Evolutionary conservation across 2,888 invertebrate species (phyloP).

Genomic region (Electrophaes corylata): DNA sequence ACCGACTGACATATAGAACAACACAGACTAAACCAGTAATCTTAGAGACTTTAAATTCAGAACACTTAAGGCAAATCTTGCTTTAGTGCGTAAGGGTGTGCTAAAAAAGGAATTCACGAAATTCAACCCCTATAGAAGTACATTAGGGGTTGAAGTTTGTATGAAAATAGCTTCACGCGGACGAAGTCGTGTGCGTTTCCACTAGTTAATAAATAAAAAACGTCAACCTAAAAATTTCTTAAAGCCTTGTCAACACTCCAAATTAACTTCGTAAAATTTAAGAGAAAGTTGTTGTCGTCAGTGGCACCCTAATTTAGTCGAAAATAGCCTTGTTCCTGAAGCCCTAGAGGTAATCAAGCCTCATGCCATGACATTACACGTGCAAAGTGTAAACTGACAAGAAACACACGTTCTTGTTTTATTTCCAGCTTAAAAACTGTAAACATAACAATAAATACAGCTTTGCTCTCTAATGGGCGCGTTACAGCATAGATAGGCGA

Average conservation of each 20-base stretch:
- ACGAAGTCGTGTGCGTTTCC: too few species aligned
- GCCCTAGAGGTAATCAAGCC: conserved; percentile 69
- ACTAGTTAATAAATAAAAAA: too few species aligned
- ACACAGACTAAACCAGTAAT: too few species aligned
- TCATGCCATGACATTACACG: conserved; percentile 78
- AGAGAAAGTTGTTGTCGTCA: conserved; percentile 42
- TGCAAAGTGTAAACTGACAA: conserved; percentile 74
- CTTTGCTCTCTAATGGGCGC: conserved; percentile 59
- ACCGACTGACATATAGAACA: too few species aligned
- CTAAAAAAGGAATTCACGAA: too few species aligned
- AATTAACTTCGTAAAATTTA: conserved; percentile 40
- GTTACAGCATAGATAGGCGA: conserved; percentile 49
- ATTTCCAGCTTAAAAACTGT: conserved; percentile 68
- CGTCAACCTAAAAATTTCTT: conserved; percentile 30
- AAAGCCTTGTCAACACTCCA: conserved; percentile 26
- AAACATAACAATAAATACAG: conserved; percentile 66
- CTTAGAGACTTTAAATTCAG: too few species aligned
- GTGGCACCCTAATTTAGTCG: conserved; percentile 51
- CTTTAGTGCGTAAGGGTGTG: too few species aligned
- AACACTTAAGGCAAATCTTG: too few species aligned
- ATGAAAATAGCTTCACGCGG: too few species aligned
- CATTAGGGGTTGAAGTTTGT: too few species aligned
- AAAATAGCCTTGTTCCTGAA: conserved; percentile 60
- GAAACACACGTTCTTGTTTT: conserved; percentile 63
- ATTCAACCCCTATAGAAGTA: too few species aligned